Percentiles rank a stretch among this genome's conserved stretches.
phyloP scores from a whole-genome alignment of 1,140 invertebrate genomes.

The Hylaeus volcanicus region DNA sequence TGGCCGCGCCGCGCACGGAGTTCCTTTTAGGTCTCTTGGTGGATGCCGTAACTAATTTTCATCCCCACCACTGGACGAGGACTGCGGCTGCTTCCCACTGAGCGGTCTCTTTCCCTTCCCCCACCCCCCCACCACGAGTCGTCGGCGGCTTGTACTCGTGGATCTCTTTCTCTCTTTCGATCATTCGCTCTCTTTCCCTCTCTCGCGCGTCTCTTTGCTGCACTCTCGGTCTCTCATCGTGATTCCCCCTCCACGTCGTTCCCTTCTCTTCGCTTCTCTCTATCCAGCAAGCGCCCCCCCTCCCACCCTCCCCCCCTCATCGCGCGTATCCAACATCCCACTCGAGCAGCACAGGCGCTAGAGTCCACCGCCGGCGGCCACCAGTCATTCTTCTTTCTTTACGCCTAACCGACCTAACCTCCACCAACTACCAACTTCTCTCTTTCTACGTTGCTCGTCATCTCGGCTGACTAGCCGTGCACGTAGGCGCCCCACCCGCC shows the following conservation, averaged over 20 bases:
- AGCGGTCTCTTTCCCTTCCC: slow-evolving; percentile 63
- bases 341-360: slow-evolving; percentile 56
- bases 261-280: slow-evolving; percentile 34
- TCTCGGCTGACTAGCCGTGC: slow-evolving; percentile 53
- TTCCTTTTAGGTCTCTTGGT: slow-evolving; percentile 77
- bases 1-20: slow-evolving; percentile 71
- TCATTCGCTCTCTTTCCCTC: slow-evolving; percentile 20
- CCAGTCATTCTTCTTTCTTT: slow-evolving; percentile 70
- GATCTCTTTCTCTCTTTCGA: slow-evolving; percentile 33
- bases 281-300: slow-evolving; percentile 37
- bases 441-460: slow-evolving; percentile 52
- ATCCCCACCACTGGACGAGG: slow-evolving; percentile 70
- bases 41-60: slow-evolving; percentile 79
- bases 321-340: slow-evolving; percentile 36
- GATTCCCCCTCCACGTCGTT: not conserved
- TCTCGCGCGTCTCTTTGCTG: slow-evolving; percentile 30
- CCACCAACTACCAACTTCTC: slow-evolving; percentile 31
- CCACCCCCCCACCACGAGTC: slow-evolving; percentile 5
- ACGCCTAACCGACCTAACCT: slow-evolving; percentile 61
- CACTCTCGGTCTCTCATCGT: slow-evolving; percentile 33
- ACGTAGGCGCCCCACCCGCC: slow-evolving; percentile 40
- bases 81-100: slow-evolving; percentile 71
- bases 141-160: slow-evolving; percentile 33
- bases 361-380: slow-evolving; percentile 59
- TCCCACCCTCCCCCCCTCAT: slow-evolving; percentile 7